Evolutionary conservation across 2,888 invertebrate species (phyloP).

Genomic region (Sphaeridia pumilis): DNA sequence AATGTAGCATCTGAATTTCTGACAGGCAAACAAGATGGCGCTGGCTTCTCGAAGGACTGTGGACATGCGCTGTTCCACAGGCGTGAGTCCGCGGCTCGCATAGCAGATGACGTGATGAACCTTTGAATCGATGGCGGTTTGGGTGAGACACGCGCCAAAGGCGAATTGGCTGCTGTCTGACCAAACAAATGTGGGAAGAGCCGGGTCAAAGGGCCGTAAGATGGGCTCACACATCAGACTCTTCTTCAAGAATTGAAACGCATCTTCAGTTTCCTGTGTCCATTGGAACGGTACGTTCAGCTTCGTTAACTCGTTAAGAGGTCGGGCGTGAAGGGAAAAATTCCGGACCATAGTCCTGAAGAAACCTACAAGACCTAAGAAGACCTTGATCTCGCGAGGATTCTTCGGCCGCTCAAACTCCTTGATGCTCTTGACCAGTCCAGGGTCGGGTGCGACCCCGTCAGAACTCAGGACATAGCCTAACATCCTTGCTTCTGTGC

Average conservation of each 20-base stretch:
- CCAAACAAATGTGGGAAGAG: neutral
- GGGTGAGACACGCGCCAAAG: no score
- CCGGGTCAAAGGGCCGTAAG: neutral
- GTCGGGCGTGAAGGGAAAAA: neutral
- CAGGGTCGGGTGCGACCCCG: neutral
- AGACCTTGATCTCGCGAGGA: neutral
- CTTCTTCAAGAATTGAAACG: neutral
- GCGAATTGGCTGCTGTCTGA: no score
- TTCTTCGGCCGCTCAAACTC: neutral
- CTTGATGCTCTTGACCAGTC: neutral
- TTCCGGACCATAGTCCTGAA: neutral
- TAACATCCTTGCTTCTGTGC: neutral
- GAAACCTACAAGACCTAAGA: neutral
- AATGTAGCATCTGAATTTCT: conserved; percentile 40
- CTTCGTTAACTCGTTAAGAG: neutral
- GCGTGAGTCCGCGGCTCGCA: conserved; percentile 22
- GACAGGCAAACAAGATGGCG: conserved; percentile 38
- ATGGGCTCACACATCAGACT: neutral
- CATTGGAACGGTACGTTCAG: neutral
- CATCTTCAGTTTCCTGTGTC: neutral
- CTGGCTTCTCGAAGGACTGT: conserved; percentile 41
- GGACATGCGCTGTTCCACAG: conserved; percentile 39
- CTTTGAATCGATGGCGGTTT: no score
- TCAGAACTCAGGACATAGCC: neutral
- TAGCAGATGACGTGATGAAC: no score